Percentiles rank a stretch among this genome's conserved stretches.
These are phyloP conservation scores for Lochmaea capreae DNA, from an alignment of 2,888 invertebrate genomes.

Conservation along the genomic window DNA sequence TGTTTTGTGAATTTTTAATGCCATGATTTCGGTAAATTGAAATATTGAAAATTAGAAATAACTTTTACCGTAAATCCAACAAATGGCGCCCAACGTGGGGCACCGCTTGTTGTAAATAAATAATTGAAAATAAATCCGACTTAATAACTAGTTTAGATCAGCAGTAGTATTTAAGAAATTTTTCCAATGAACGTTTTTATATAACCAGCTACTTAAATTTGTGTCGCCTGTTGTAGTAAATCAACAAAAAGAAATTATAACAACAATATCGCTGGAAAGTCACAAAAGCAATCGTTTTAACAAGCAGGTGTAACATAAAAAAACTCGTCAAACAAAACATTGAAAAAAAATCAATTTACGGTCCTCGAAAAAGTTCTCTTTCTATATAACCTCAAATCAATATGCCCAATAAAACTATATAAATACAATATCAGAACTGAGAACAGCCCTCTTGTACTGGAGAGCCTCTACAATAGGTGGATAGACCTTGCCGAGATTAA, in stretches of 20 bases:
- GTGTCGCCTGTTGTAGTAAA: background rate
- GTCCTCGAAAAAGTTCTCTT: slow-evolving; percentile 51
- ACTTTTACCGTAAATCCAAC: too few relatives aligned
- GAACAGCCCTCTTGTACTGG: slow-evolving; percentile 57
- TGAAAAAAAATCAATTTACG: slow-evolving; percentile 46
- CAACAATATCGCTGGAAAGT: background rate
- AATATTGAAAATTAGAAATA: too few relatives aligned
- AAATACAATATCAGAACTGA: slow-evolving; percentile 65
- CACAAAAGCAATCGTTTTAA: slow-evolving; percentile 12
- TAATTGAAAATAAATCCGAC: too few relatives aligned
- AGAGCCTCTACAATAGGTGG: slow-evolving; percentile 59
- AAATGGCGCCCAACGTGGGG: too few relatives aligned
- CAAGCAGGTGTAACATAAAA: slow-evolving; percentile 31
- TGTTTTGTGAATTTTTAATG: too few relatives aligned
- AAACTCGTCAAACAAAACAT: slow-evolving; percentile 38
- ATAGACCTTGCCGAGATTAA: slow-evolving; percentile 53
- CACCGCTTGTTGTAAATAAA: too few relatives aligned
- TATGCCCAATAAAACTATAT: slow-evolving; percentile 66
- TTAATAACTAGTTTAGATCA: background rate
- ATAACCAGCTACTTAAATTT: background rate
- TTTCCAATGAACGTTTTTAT: background rate
- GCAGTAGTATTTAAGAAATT: too few relatives aligned
- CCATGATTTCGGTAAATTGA: too few relatives aligned
- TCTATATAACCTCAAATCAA: slow-evolving; percentile 54
- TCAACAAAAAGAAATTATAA: background rate